phyloP scores from a whole-genome alignment of 1,140 invertebrate genomes.

The Galendromus occidentalis region DNA sequence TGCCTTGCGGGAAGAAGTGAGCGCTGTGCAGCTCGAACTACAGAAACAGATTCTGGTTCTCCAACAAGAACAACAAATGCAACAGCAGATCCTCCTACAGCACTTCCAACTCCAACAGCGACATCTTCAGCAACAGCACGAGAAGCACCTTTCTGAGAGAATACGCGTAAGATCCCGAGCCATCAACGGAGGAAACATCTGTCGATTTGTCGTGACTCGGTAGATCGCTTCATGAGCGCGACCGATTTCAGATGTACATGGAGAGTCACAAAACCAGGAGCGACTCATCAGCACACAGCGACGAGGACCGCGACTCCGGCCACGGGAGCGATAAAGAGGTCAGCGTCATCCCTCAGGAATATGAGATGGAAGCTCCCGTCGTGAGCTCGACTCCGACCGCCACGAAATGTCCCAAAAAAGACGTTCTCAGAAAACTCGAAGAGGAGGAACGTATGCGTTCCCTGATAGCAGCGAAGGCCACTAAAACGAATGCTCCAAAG shows the following conservation, averaged over 20 bases:
- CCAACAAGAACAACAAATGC: neutral
- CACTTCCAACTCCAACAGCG: neutral
- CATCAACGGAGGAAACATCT: too few species aligned
- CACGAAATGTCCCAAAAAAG: slow-evolving; percentile 1
- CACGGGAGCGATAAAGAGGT: slow-evolving; percentile 2
- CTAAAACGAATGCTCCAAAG: neutral
- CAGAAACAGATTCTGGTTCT: slow-evolving; percentile 1
- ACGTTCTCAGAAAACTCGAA: neutral
- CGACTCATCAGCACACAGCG: neutral
- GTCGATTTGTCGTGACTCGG: neutral
- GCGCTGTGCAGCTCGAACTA: neutral
- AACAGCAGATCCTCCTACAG: neutral
- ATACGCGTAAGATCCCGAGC: neutral
- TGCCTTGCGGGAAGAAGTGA: neutral
- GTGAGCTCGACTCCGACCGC: neutral
- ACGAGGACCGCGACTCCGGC: slow-evolving; percentile 2
- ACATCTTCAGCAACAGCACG: slow-evolving; percentile 8
- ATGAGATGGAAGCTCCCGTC: neutral
- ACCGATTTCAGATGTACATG: slow-evolving; percentile 6
- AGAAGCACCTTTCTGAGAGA: neutral
- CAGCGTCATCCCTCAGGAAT: neutral
- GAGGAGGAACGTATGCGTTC: neutral
- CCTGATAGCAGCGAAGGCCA: neutral
- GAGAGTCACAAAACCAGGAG: neutral
- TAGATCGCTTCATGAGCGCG: neutral